Percentiles rank a stretch among this genome's conserved stretches.
These are phyloP conservation scores for Disparrhopalites patrizii DNA, from an alignment of 2,888 invertebrate genomes.

Conservation along the genomic window DNA sequence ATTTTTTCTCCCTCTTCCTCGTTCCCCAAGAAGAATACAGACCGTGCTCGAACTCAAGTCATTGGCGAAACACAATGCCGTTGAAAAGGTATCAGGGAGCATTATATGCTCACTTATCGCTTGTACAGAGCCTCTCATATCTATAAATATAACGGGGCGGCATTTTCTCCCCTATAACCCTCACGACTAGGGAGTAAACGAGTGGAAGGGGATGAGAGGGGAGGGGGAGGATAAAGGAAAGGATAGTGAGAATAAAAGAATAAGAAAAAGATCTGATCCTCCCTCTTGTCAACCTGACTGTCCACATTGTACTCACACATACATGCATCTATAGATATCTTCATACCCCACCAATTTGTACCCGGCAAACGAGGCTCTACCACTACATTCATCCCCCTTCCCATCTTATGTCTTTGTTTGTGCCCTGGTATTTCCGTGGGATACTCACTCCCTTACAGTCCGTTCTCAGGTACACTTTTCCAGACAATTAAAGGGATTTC, in stretches of 20 bases:
- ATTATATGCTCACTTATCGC: neutral
- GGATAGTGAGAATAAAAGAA: neutral
- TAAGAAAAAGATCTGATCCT: neutral
- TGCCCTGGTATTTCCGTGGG: no score
- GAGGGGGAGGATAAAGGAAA: neutral
- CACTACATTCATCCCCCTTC: no score
- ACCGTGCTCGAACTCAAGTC: conserved; percentile 5
- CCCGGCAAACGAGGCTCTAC: no score
- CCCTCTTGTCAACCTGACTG: conserved; percentile 11
- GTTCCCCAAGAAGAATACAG: neutral
- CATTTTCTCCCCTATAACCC: neutral
- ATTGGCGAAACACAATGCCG: neutral
- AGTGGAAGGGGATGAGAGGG: neutral
- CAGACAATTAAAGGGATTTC: no score
- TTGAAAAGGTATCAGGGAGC: neutral
- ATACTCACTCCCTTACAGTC: no score
- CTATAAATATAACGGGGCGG: neutral
- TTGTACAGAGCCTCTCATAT: neutral
- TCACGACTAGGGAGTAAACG: neutral
- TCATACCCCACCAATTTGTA: no score
- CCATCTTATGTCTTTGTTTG: no score
- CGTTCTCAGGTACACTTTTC: no score
- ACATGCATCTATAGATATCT: no score
- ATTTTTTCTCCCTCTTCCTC: neutral
- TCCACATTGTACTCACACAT: conserved; percentile 18